Evolutionary conservation across 2,113 vertebrate genomes (phyloP), one percentile per base, ranked within the genome.

Genomic region (Prunella fulvescens): DNA sequence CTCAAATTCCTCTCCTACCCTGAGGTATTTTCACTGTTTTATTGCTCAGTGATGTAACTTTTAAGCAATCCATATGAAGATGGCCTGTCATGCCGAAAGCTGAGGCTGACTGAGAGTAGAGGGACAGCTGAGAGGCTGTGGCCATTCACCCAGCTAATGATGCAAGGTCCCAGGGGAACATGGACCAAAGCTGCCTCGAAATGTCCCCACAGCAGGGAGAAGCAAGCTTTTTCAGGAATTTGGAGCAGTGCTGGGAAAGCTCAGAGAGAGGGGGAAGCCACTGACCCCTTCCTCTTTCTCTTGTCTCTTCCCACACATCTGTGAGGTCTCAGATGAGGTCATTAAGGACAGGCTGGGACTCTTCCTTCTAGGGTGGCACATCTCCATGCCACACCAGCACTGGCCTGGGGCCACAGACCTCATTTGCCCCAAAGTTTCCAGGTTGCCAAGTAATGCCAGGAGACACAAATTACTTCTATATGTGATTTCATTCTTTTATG

Each of bases 401-500:
- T 53, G 56, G 60, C 24, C 19, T 66, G 31, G 7, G 11, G 66
- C 37, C 71, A 60, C 0, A 0, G 44, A 60, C 20, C 72, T 81
- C 33, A 0, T 67, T 71, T 64, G 25, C 12, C 76, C 64, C 25
- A n/a, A 33, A 86, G 22, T 88, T 94, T 88, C 60, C 9, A 19
- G 15, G 20, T 81, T 95, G 72, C 67, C 67, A 84, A 88, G 64
- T 92, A 90, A 81, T 11, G 4, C 35, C 71, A 73, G 24, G 54
- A 91, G 56, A 86, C 78, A 72, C 42, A 77, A 82, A 73, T 77
- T 1, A 62, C 86, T 96, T 86, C 72, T 96, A 69, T 71, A 92
- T 90, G 67, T 84, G 82, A 96, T 86, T 96, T 88, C 69, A 72
- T 86, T 92, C 72, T 92, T 93, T 76, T 74, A 67, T 84, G 76